Base-by-base conservation (phyloP, 2,113 vertebrate genomes). In the Leptobrachium ailaonicum region DNA sequence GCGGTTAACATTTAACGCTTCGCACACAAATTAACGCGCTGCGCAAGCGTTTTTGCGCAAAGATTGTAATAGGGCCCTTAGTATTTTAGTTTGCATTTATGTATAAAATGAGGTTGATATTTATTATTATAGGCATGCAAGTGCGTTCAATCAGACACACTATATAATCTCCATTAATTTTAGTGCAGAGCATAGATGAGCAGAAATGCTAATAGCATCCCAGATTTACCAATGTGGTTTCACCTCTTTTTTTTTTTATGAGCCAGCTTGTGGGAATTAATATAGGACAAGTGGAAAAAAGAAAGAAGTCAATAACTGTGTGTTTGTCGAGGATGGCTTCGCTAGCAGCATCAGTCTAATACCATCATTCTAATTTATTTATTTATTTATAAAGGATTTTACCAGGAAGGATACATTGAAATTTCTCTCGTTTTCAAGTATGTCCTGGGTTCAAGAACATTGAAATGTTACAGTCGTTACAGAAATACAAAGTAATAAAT, bases 161-260 rank as follows among this genome's bases (percentile, higher is more conserved):
- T 81, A 64, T 81, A 64, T 81, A 74, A 69, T 75, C 71, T 81
- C 79, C 79, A 81, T 81, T 81, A 81, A 81, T 81, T 74, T 80
- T 75, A 81, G 72, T 81, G 54, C 72, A 81, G 71, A 81, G 64
- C 63, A 62, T 80, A 80, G 78, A 73, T 67, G 78, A 60, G 78
- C 79, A 75, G 64, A 69, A 81, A 81, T 60, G 75, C 66, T 81
- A 69, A 81, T 74, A 81, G 79, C 79, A 62, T 75, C 73, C 56
- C 64, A 75, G 66, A 67, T 53, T 81, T 81, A 81, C 64, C 66
- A 69, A 43, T 62, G 64, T 81, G 79, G 64, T 72, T 75, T 81
- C 66, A 80, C 78, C 78, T 74, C 71, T 54, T 66, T 74, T 63
- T 79, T 74, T 80, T 73, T 80, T 62, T 73, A 41, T 63, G 42